Evolutionary conservation across 2,113 vertebrate genomes (phyloP), one percentile per base, ranked within the genome.

Genomic region (Oenanthe melanoleuca): DNA sequence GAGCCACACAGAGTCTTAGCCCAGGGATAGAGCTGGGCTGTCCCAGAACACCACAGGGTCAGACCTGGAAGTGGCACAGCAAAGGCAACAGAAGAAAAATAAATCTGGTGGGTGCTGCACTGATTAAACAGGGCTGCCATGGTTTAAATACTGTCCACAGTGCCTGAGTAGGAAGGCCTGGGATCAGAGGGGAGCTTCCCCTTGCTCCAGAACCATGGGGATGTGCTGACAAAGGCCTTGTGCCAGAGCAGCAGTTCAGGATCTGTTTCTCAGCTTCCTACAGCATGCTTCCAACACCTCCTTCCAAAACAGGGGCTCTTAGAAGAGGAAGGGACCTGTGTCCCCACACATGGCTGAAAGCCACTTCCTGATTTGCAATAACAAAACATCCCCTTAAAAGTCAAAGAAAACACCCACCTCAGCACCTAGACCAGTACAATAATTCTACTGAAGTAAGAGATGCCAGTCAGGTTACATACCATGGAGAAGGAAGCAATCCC

Each of bases 41-140:
- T 64, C 63, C n/a, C 63, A 64, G 33, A 75, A 31, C 37, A 24
- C 29, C 28, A 12, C 3, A 45, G 72, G 25, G 9, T 8, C 38
- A 24, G 60, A 38, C 31, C 38, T 86, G 44, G 77, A 60, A 40
- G 9, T 12, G 2, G 5, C 33, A 24, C 44, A 83, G 61, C 31
- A 57, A 80, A 52, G 15, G 40, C 25, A 28, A 45, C 28, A 66
- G 52, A 69, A 31, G 22, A 77, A 29, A 55, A 80, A 18, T 8
- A 25, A 53, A 45, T 20, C n/a, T 61, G 50, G 0, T 5, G 23
- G 12, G 24, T 38, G 7, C 29, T 75, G 22, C 49, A 23, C 1
- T 19, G 19, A 40, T n/a, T 22, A 60, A 33, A 33, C 2, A 4
- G n/a, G 38, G 38, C 61, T 34, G 21, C 61, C 38, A 5, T 2